phyloP scores from a whole-genome alignment of 2,888 invertebrate genomes.

The Apeira syringaria region DNA sequence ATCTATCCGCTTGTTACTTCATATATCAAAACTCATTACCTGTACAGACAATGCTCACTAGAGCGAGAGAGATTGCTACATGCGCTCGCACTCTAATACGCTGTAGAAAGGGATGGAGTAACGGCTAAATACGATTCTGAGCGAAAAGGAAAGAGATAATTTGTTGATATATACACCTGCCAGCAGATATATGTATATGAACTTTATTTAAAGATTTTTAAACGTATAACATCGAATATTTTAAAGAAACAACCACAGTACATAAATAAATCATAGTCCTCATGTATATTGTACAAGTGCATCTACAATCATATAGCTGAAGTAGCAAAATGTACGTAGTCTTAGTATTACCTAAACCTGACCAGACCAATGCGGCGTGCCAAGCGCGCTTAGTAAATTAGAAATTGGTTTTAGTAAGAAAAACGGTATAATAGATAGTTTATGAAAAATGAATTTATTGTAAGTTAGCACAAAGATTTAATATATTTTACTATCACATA shows the following conservation, averaged over 20 bases:
- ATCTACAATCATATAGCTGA: constrained; percentile 8
- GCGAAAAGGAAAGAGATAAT: too few species aligned
- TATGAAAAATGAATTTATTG: constrained; percentile 81
- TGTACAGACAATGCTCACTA: too few species aligned
- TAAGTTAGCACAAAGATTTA: constrained; percentile 84
- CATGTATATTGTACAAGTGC: constrained; percentile 20
- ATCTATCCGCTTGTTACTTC: too few species aligned
- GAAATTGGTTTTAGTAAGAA: constrained; percentile 69
- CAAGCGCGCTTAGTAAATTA: constrained; percentile 71
- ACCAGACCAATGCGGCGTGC: constrained; percentile 77
- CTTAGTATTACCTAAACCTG: constrained; percentile 45
- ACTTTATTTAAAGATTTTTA: constrained; percentile 58
- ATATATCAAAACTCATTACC: too few species aligned
- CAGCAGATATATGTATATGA: too few species aligned
- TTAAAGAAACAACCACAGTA: constrained; percentile 41
- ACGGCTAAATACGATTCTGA: too few species aligned
- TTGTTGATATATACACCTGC: too few species aligned
- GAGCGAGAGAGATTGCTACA: too few species aligned
- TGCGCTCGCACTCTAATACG: too few species aligned
- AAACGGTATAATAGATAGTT: constrained; percentile 69
- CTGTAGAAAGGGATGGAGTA: too few species aligned
- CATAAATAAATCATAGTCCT: constrained; percentile 48
- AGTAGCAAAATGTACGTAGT: constrained; percentile 40
- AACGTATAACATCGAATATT: constrained; percentile 64
- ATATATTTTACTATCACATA: constrained; percentile 83